Conservation (phyloP, 2,113 vertebrate genomes). For the Coreoperca whiteheadi region DNA sequence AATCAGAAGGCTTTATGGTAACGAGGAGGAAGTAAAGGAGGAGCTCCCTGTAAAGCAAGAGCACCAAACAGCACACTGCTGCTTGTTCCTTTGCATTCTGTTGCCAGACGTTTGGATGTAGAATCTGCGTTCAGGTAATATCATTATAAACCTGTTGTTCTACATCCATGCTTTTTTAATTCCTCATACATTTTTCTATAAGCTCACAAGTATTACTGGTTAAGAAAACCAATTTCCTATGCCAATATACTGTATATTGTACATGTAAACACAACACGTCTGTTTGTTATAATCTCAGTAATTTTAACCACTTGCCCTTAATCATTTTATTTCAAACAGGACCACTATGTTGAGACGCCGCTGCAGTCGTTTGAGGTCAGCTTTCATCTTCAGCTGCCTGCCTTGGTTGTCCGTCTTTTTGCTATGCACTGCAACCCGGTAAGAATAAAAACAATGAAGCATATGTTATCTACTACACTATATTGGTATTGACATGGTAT, state of each 20-base stretch:
- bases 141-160: not conserved
- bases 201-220: not conserved
- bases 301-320: not conserved
- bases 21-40: constrained; percentile 30
- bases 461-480: not conserved
- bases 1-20: constrained; percentile 31
- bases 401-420: constrained; percentile 23
- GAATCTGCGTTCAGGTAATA: constrained; percentile 45
- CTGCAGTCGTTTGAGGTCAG: not conserved
- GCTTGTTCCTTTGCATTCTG: constrained; percentile 4
- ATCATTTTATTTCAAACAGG: not conserved
- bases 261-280: not conserved
- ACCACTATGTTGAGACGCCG: constrained; percentile 30
- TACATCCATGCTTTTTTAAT: not conserved
- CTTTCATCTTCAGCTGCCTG: not conserved
- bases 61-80: not conserved
- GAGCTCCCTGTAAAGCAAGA: not conserved
- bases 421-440: constrained; percentile 49
- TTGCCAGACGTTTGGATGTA: constrained; percentile 21
- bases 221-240: not conserved
- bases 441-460: constrained; percentile 10
- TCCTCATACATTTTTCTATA: not conserved
- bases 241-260: too few relatives aligned
- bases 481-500: not conserved
- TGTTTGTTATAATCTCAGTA: not conserved